These are phyloP conservation scores for Cecidostiba fungosa DNA, from an alignment of 2,888 invertebrate species.

Conservation along the genomic window DNA sequence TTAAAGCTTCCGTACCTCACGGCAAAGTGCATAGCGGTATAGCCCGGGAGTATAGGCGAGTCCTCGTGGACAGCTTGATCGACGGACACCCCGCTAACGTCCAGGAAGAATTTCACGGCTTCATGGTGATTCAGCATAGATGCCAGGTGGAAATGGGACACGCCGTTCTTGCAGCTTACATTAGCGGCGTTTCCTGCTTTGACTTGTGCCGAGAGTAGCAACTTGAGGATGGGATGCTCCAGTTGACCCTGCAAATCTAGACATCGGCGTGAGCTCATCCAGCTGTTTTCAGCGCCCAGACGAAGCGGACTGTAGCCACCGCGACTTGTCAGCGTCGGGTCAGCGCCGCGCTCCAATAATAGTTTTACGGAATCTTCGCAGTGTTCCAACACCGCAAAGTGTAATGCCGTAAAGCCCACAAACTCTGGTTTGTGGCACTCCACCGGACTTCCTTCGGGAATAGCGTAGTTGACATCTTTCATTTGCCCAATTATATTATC, in stretches of 20 bases:
- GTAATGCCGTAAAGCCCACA: constrained; percentile 29
- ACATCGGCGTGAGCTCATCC: not conserved
- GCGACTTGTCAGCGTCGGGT: constrained; percentile 13
- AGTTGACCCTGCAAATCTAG: not conserved
- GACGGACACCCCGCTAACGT: not conserved
- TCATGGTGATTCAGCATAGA: constrained; percentile 9
- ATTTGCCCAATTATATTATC: not conserved
- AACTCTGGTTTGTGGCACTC: not conserved
- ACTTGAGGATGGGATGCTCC: not conserved
- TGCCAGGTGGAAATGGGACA: constrained; percentile 45
- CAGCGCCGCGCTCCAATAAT: not conserved
- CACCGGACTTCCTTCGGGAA: not conserved
- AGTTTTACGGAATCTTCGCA: not conserved
- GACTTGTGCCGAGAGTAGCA: not conserved
- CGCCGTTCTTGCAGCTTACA: constrained; percentile 18
- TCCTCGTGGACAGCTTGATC: not conserved
- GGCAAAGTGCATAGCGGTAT: constrained; percentile 35
- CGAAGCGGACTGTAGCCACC: not conserved
- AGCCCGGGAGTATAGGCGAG: constrained; percentile 27
- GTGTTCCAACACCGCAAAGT: not conserved
- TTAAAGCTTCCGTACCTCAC: not conserved
- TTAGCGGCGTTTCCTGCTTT: not conserved
- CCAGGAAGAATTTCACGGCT: constrained; percentile 22
- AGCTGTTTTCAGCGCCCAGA: not conserved
- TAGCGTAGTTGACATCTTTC: constrained; percentile 28